A percentile compares a stretch with the other conserved stretches of the same genome.
Evolutionary conservation across 1,140 invertebrate genomes (phyloP).

Genomic region (Meloidogyne chitwoodi): DNA sequence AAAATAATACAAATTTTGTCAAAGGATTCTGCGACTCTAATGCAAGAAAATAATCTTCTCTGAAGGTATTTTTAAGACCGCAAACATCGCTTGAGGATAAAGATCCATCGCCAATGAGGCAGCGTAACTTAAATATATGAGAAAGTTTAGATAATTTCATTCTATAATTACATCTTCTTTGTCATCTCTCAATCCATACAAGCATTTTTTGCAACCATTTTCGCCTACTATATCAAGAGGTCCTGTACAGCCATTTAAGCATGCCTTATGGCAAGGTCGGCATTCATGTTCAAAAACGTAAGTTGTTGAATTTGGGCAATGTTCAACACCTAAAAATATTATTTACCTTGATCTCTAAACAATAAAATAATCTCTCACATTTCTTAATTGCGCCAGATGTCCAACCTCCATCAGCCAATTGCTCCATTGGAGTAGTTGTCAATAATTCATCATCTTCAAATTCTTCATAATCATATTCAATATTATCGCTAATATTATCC

Average conservation of each 20-base stretch:
- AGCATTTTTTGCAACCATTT: constrained; percentile 36
- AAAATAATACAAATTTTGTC: constrained; percentile 33
- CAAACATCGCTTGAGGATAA: constrained; percentile 26
- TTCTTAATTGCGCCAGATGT: background rate
- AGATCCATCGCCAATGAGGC: constrained; percentile 18
- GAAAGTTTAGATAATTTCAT: background rate
- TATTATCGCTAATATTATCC: background rate
- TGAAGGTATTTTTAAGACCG: constrained; percentile 15
- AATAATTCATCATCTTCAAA: background rate
- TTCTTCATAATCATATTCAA: background rate
- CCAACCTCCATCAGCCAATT: background rate
- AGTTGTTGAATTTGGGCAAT: constrained; percentile 29
- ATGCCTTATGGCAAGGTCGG: constrained; percentile 30
- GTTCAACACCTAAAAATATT: background rate
- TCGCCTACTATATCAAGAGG: constrained; percentile 22
- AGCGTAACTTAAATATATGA: constrained; percentile 24
- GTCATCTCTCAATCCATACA: constrained; percentile 27
- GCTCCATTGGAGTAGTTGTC: background rate
- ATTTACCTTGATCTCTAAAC: fast-evolving
- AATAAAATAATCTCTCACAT: background rate
- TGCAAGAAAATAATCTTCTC: constrained; percentile 22
- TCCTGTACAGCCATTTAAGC: constrained; percentile 34
- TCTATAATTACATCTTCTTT: background rate
- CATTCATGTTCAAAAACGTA: constrained; percentile 11
- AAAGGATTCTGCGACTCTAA: background rate